Evolutionary conservation across 2,797 vertebrate genomes (phyloP), one percentile per base, ranked within the genome.

Genomic region (Arctocebus calabarensis): DNA sequence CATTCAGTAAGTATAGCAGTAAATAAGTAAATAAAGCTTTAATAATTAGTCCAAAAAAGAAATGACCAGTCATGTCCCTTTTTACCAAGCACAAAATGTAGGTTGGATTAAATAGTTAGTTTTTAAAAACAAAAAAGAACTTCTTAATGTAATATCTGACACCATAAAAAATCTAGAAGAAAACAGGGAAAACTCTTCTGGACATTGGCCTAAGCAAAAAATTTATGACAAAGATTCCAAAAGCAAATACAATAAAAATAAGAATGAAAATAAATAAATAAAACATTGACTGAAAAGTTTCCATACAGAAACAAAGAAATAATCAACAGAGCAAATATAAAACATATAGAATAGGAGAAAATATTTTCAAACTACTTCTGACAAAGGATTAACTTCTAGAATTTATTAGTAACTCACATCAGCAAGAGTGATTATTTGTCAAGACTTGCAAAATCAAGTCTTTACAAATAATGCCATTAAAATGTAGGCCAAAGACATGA

Each of bases 41-140:
- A 84, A 78, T 62, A 83, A 81, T 89, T 92, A 95, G 78, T 95
- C 52, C 34, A 82, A 89, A 62, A 94, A 93, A 7, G 3, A 5
- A 61, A 8, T 91, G 10, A 71, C 48, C 17, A 61, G 4, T 82
- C 40, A 12, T 48, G 10, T 91, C 23, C 48, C 32, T 83, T 91
- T 93, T 48, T 85, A 62, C 13, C 5, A 95, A 83, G 45, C 85
- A 81, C 5, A 43, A 73, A 94, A 91, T 89, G 73, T 83, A 78
- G 2, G 10, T 89, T 32, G 20, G 20, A 9, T 95, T 94, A 61
- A 82, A 68, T 66, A 62, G 57, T 27, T 57, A 43, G 52, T n/a
- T n/a, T 90, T 71, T 27, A 37, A n/a, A 73, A 86, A 57, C 4
- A 37, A 37, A 40, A 40, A 66, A 34, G 32, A 66, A 66, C 32